A percentile compares a stretch with the other conserved stretches of the same genome.
These are phyloP conservation scores for Hiodon tergisus DNA, from an alignment of 2,113 vertebrate species.

Conservation along the genomic window DNA sequence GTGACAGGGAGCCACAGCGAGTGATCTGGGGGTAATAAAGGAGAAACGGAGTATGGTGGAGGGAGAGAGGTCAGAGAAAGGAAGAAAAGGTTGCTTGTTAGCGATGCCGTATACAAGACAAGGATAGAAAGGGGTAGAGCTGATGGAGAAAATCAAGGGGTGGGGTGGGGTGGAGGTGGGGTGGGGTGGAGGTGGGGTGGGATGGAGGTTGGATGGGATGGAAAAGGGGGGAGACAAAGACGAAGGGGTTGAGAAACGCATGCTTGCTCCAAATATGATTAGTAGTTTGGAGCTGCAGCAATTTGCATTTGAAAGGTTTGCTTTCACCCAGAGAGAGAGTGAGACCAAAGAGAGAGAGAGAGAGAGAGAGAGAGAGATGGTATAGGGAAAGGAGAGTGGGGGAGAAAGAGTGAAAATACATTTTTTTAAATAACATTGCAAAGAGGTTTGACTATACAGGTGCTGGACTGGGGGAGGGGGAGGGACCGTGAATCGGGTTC, in stretches of 20 bases:
- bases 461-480: no score
- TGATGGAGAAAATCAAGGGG: not conserved
- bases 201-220: not conserved
- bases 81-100: not conserved
- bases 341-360: not conserved
- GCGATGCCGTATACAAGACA: not conserved
- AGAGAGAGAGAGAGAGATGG: constrained; percentile 5
- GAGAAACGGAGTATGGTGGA: not conserved
- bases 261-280: constrained; percentile 21
- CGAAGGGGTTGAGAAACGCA: not conserved
- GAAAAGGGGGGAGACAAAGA: not conserved
- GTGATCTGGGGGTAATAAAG: no score
- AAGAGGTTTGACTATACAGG: not conserved
- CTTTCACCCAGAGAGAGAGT: constrained; percentile 1
- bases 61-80: not conserved
- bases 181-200: not conserved
- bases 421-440: not conserved
- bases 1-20: no score
- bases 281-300: constrained; percentile 11
- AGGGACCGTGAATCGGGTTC: no score
- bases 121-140: no score
- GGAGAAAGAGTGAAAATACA: not conserved
- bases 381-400: not conserved
- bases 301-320: constrained; percentile 26
- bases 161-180: not conserved